phyloP scores from a whole-genome alignment of 2,888 invertebrate genomes.

The Hofmannophila pseudospretella region DNA sequence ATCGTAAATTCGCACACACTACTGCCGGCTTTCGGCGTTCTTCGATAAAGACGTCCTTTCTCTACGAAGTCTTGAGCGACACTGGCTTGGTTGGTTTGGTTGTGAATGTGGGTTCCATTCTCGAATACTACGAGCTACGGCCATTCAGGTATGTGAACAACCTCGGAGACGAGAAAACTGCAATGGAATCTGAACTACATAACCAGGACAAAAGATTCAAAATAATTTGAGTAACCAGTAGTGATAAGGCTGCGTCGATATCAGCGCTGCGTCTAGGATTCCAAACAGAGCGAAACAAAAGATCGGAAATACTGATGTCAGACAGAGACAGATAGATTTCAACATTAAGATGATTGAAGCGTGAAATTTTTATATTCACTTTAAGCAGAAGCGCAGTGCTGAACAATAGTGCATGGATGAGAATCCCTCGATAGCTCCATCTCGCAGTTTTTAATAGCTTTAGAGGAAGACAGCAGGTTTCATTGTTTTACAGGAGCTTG shows the following conservation, averaged over 20 bases:
- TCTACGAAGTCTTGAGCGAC: slow-evolving; percentile 28
- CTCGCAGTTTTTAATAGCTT: slow-evolving; percentile 23
- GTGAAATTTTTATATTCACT: slow-evolving; percentile 69
- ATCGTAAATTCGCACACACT: slow-evolving; percentile 41
- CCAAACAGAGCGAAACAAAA: slow-evolving; percentile 45
- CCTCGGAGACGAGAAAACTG: slow-evolving; percentile 37
- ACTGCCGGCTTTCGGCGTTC: slow-evolving; percentile 28
- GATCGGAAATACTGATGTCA: slow-evolving; percentile 15
- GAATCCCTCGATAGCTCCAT: slow-evolving; percentile 15
- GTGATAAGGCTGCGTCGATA: slow-evolving; percentile 76
- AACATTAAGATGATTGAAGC: slow-evolving; percentile 69
- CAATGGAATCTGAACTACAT: slow-evolving; percentile 48
- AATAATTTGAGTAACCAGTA: slow-evolving; percentile 27
- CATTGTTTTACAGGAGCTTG: slow-evolving; percentile 28
- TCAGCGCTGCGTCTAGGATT: slow-evolving; percentile 72
- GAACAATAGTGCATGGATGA: slow-evolving; percentile 41
- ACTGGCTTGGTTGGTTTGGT: slow-evolving; percentile 33
- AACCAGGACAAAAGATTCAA: slow-evolving; percentile 28
- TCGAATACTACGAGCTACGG: slow-evolving; percentile 64
- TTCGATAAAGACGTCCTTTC: slow-evolving; percentile 22
- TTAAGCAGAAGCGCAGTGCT: slow-evolving; percentile 60
- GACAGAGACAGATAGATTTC: slow-evolving; percentile 40
- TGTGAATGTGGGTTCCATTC: slow-evolving; percentile 59
- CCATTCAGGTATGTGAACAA: slow-evolving; percentile 74
- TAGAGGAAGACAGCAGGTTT: slow-evolving; percentile 20